Evolutionary conservation across 2,888 invertebrate species (phyloP), one percentile per base, ranked within the genome.

Genomic region (Lordiphosa andalusiaca): DNA sequence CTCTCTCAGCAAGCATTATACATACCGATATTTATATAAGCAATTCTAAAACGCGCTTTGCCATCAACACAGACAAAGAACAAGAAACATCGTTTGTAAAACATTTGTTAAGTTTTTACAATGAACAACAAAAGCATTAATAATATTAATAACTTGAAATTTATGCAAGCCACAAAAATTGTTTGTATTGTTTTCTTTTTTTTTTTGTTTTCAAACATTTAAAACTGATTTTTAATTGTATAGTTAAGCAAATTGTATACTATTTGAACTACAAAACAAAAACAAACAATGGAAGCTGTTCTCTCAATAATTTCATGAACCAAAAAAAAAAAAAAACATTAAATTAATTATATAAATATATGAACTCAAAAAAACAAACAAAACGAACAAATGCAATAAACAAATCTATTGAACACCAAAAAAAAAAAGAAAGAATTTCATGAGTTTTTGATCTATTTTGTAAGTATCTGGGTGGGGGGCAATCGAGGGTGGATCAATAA

Each of bases 21-120:
- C 36, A 58, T 60, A 49, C 51, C 47, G 50, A 54, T 59, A 59
- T 61, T 61, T 71, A 57, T 44, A 33, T 16, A 23, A 30, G 30
- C 30, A 33, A 51, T 13, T 13, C n/a, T 61, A 33, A 57, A 44
- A 59, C 25, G 37, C 67, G 78, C 78, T 75, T 73, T 69, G 67
- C 71, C 68, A 62, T 61, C 30, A 47, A 47, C 3, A 40, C 12
- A n/a, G 63, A 63, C 58, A 53, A 59, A 41, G 40, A 55, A 51
- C 38, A 48, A 13, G 55, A 66, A 59, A 84, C 71, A 74, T 80
- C 55, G 76, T 80, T 77, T 77, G 80, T 71, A 65, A 69, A 84
- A 69, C 68, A 68, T 85, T 85, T 80, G 80, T 80, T 80, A 80
- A 80, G 80, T 80, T 80, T 80, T 84, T 80, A 85, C 80, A 83